A percentile compares a stretch with the other conserved stretches of the same genome.
phyloP scores from a whole-genome alignment of 2,113 vertebrate genomes.

The Ivindomyrus marchei region DNA sequence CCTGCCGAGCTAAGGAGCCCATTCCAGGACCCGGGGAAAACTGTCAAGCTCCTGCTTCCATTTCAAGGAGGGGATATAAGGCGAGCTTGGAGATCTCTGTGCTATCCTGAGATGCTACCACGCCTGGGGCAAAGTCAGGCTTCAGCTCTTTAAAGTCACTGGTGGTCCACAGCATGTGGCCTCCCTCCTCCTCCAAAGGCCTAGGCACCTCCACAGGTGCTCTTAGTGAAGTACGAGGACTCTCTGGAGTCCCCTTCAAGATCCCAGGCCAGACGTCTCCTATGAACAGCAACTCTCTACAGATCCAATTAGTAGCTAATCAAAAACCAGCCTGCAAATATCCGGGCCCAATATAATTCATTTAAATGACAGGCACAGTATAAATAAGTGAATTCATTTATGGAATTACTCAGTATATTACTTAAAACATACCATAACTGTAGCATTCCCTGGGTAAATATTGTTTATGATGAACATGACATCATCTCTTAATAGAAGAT shows the following conservation, averaged over 20 bases:
- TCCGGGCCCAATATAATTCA: neutral
- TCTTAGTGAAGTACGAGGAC: neutral
- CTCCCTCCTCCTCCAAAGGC: neutral
- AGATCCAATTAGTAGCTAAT: neutral
- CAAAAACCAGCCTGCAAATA: neutral
- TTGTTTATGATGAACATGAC: slow-evolving; percentile 6
- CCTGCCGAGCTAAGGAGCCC: neutral
- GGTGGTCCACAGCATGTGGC: neutral
- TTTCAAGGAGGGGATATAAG: neutral
- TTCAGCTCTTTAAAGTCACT: neutral
- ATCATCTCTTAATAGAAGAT: neutral
- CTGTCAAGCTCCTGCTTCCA: neutral
- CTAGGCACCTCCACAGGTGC: neutral
- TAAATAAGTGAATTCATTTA: neutral
- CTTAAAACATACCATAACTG: neutral
- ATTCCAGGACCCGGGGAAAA: neutral
- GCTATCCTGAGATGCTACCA: neutral
- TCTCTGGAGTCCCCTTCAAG: neutral
- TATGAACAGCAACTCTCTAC: neutral
- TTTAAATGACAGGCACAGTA: neutral
- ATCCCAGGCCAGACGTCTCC: neutral
- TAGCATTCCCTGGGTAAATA: neutral
- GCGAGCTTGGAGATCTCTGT: neutral
- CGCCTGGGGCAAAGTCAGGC: neutral
- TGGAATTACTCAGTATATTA: neutral